Conservation (phyloP, 2,888 invertebrate species). For the Drosophila dives region DNA sequence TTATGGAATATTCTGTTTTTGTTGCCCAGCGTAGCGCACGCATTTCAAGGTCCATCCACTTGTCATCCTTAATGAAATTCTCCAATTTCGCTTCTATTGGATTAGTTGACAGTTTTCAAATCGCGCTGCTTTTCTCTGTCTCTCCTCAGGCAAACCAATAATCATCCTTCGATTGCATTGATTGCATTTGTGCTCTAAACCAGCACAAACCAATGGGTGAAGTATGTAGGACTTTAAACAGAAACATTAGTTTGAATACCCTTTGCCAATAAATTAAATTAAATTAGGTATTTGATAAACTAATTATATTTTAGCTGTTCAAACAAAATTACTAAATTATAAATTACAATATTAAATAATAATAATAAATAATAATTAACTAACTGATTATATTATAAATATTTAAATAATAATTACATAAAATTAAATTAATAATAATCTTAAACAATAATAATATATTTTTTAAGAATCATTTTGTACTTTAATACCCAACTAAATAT, state of each 20-base stretch:
- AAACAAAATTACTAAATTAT: too few species aligned
- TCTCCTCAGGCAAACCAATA: not conserved
- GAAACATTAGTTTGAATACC: not conserved
- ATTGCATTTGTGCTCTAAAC: not conserved
- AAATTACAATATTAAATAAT: too few species aligned
- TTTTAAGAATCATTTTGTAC: not conserved
- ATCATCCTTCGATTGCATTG: not conserved
- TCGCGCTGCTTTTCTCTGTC: conserved; percentile 24
- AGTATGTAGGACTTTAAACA: not conserved
- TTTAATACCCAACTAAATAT: not conserved
- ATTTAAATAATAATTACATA: not conserved
- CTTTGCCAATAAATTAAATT: not conserved
- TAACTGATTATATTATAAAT: not conserved
- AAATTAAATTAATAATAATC: not conserved
- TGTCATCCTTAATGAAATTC: conserved; percentile 51
- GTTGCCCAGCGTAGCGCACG: not conserved
- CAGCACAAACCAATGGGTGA: not conserved
- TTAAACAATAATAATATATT: not conserved
- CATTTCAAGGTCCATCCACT: conserved; percentile 41
- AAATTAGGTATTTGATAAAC: not conserved
- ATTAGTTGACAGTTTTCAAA: conserved; percentile 64
- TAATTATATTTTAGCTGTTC: not conserved
- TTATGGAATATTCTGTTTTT: conserved; percentile 35
- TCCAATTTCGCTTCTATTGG: conserved; percentile 36
- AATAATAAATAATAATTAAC: not conserved